A percentile compares a stretch with the other conserved stretches of the same genome.
Conservation (phyloP, 2,113 vertebrate species). For the Macaca fascicularis region T2T-MFA8v1.1 NC_088375.1:201115501-201116000, state of each 20-base stretch:
- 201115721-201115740: background rate
- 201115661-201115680: background rate
- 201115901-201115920: background rate
- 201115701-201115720: background rate
- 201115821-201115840: background rate
- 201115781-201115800: background rate
- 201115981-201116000: background rate
- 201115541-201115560: background rate
- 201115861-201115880: background rate
- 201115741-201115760: background rate
- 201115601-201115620: background rate
- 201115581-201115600: accelerated
- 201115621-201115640: background rate
- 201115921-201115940: background rate
- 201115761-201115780: background rate
- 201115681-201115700: background rate
- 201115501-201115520: background rate
- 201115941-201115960: background rate
- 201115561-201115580: background rate
- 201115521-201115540: background rate
- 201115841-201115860: background rate
- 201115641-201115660: background rate
- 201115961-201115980: background rate
- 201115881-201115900: background rate
- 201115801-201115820: background rate